Evolutionary conservation across 2,888 invertebrate species (phyloP), one percentile per base, ranked within the genome.

Genomic region (Oxyteleia sp.): DNA sequence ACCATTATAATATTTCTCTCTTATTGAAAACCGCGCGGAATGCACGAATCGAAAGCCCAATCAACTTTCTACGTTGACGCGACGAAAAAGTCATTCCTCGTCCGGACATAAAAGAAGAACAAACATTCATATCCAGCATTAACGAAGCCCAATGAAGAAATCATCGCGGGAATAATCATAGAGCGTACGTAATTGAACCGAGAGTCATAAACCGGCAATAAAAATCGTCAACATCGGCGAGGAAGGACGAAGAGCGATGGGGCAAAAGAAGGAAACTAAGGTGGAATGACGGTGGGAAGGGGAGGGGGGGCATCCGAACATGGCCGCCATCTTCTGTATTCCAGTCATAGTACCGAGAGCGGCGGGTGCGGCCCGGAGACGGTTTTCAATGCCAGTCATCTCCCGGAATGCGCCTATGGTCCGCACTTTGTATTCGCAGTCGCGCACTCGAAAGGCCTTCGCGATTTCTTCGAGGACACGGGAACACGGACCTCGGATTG

Each of bases 321-420:
- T 92, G 92, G 93, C 91, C 86, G 92, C 92, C 92, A 90, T 91
- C 91, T 90, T 93, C 90, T 89, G 92, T 92, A 92, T 93, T 93
- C 92, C 88, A 88, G 89, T 91, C 93, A 89, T 91, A 89, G 88
- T 85, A 84, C 82, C 78, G 83, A 75, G 76, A 85, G 79, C 72
- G 82, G 85, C 78, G 75, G 83, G 86, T 86, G 90, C 89, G 91
- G 90, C 89, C 87, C 86, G 87, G 86, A 90, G 90, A 87, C 87
- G 87, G 88, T 89, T 92, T 90, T 92, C 92, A 91, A 92, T 92
- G 92, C 90, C 93, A 91, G 92, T 91, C 92, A 92, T 92, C 92
- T 91, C 89, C 88, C 85, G 90, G 92, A 92, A 92, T 92, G 92
- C 90, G 89, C 88, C 87, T 88, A 86, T 86, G 75, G 88, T 88